Conservation (phyloP, 2,888 invertebrate genomes). For the Dascillus cervinus region DNA sequence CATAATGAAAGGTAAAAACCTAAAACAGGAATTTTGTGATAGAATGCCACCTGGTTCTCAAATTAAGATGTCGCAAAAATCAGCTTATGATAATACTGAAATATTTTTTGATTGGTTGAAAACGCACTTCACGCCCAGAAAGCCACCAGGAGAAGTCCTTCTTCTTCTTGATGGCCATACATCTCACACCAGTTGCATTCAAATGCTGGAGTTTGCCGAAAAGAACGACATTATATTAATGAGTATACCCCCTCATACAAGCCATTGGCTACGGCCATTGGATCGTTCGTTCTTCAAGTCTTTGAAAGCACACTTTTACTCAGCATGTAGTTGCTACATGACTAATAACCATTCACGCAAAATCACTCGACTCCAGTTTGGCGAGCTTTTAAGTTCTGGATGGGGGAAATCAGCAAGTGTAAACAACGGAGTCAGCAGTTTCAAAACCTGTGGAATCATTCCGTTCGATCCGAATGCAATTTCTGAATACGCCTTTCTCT, state of each 20-base stretch:
- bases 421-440: constrained; percentile 17
- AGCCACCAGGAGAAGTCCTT: constrained; percentile 11
- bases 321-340: constrained; percentile 8
- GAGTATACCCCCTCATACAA: constrained; percentile 16
- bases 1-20: constrained; percentile 23
- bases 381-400: constrained; percentile 12
- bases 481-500: constrained; percentile 24
- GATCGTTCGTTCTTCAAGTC: constrained; percentile 6
- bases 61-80: constrained; percentile 24
- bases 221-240: constrained; percentile 12
- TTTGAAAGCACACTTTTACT: constrained; percentile 5
- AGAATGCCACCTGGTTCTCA: constrained; percentile 17
- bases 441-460: constrained; percentile 18
- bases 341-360: constrained; percentile 11
- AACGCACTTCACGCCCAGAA: constrained; percentile 5
- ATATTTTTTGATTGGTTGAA: constrained; percentile 23
- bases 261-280: constrained; percentile 14
- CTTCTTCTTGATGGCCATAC: constrained; percentile 14
- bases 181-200: constrained; percentile 10
- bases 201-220: constrained; percentile 9
- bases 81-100: constrained; percentile 22
- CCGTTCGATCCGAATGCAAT: constrained; percentile 20
- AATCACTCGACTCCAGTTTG: constrained; percentile 16
- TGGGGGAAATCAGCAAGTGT: constrained; percentile 18
- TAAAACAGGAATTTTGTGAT: constrained; percentile 19